Conservation (phyloP, 1,140 invertebrate species). For the Tyrophagus putrescentiae region DNA sequence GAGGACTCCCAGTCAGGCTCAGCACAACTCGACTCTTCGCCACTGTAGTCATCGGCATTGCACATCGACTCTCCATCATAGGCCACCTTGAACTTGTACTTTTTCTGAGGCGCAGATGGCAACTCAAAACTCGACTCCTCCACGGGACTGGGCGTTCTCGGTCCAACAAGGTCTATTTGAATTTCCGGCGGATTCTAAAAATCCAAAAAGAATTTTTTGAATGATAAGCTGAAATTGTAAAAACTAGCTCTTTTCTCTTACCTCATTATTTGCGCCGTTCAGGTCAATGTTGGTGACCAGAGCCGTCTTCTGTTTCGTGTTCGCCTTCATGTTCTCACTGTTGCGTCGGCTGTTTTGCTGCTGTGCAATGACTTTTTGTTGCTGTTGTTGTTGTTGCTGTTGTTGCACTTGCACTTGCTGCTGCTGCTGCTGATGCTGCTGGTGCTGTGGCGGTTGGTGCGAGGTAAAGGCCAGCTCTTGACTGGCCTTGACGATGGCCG, state of each 20-base stretch:
- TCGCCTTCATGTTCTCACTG: neutral
- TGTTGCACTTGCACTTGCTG: neutral
- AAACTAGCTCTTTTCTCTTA: neutral
- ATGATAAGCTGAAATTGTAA: neutral
- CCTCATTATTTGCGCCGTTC: neutral
- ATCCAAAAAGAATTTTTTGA: neutral
- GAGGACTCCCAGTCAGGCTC: neutral
- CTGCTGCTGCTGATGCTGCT: neutral
- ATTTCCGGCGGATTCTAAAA: slow-evolving; percentile 1
- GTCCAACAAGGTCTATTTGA: slow-evolving; percentile 6
- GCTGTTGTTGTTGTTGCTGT: slow-evolving; percentile 5
- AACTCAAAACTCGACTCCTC: slow-evolving; percentile 8
- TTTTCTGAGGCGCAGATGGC: neutral
- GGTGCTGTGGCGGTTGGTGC: neutral
- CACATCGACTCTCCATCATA: neutral
- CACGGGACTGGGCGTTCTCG: slow-evolving; percentile 11
- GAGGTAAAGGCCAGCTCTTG: slow-evolving; percentile 1
- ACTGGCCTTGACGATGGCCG: slow-evolving; percentile 14
- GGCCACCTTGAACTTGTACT: slow-evolving; percentile 14
- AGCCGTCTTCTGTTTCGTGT: neutral
- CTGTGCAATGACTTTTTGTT: no score
- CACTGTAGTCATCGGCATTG: neutral
- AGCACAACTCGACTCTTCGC: neutral
- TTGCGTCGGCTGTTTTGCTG: neutral
- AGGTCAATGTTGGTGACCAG: neutral